Conservation (phyloP, 2,888 invertebrate species). For the Hydropsyche betteni region DNA sequence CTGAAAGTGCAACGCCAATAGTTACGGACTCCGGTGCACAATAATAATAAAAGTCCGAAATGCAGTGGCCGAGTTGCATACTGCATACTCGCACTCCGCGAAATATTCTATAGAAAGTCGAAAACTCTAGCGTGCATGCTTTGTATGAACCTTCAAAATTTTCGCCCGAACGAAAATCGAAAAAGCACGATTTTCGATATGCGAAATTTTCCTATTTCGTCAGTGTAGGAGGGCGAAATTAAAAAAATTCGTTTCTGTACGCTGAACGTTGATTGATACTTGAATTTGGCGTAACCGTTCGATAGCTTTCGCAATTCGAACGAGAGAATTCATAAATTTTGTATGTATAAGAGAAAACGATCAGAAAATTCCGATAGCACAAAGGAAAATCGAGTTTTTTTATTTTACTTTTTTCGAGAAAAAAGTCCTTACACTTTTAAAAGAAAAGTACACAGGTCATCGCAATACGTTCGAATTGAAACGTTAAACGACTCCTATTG, state of each 20-base stretch:
- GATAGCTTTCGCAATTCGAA: background rate
- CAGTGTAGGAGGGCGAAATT: no score
- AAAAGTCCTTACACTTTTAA: conserved; percentile 1
- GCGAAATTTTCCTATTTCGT: no score
- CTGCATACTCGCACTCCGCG: no score
- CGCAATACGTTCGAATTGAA: conserved; percentile 21
- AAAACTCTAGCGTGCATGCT: background rate
- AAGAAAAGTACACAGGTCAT: conserved; percentile 27
- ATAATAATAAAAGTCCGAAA: conserved; percentile 11
- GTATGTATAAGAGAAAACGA: background rate
- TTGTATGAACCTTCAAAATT: background rate
- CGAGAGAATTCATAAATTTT: background rate
- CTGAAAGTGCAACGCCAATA: conserved; percentile 30
- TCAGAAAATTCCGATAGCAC: background rate
- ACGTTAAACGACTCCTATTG: background rate
- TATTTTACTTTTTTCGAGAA: background rate
- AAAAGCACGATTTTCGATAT: no score
- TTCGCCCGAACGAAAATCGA: background rate
- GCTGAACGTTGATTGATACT: background rate
- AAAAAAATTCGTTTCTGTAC: background rate
- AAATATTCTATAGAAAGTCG: background rate
- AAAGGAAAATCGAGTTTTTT: conserved; percentile 5
- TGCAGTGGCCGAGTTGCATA: no score
- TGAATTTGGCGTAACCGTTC: background rate
- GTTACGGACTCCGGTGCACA: background rate